Conservation (phyloP, 2,113 vertebrate genomes). For the Nerophis lumbriciformis region DNA sequence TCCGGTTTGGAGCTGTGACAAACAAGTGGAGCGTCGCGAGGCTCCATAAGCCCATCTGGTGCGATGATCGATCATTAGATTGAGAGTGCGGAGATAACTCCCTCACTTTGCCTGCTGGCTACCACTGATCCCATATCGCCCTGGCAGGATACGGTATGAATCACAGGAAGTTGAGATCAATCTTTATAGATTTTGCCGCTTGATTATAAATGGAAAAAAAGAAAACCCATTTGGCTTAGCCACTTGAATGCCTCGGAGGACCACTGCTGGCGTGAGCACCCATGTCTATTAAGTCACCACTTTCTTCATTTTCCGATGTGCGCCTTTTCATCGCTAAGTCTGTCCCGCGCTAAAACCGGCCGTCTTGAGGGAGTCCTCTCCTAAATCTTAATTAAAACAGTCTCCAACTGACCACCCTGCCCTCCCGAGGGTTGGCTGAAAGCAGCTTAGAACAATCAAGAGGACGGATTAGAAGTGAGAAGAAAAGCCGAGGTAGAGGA, state of each 20-base stretch:
- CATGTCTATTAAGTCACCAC: conserved; percentile 32
- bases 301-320: conserved; percentile 30
- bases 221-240: conserved; percentile 64
- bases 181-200: conserved; percentile 67
- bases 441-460: conserved; percentile 80
- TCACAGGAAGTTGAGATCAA: conserved; percentile 73
- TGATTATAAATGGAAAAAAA: conserved; percentile 59
- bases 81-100: conserved; percentile 62
- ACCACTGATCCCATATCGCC: conserved; percentile 64
- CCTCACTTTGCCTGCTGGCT: conserved; percentile 61
- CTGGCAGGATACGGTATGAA: conserved; percentile 67
- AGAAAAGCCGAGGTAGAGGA: conserved; percentile 59
- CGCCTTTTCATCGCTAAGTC: conserved; percentile 45
- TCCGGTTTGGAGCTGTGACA: conserved; percentile 51
- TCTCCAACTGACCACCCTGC: conserved; percentile 49
- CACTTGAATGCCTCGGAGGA: conserved; percentile 34
- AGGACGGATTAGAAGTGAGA: conserved; percentile 71
- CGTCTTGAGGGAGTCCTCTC: conserved; percentile 67
- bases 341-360: conserved; percentile 63
- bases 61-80: conserved; percentile 70
- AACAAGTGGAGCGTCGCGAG: conserved; percentile 57
- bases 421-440: conserved; percentile 66
- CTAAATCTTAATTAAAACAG: conserved; percentile 79
- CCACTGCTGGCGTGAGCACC: conserved; percentile 26
- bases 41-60: conserved; percentile 60